Evolutionary conservation across 2,797 vertebrate genomes (phyloP), one percentile per base, ranked within the genome.

Genomic region (Lemur catta): DNA sequence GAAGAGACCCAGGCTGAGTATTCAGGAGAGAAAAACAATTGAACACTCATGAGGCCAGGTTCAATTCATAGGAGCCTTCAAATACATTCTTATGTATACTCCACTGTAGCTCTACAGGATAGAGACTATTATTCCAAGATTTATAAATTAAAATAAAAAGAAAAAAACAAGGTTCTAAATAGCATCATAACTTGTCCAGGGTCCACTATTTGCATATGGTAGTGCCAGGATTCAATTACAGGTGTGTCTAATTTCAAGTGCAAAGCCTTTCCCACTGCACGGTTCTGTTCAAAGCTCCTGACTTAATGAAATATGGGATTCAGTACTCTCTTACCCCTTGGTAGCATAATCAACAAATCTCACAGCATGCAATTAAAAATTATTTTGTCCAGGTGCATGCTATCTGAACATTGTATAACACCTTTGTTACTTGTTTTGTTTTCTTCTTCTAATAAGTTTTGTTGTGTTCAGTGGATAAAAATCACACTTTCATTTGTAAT

Each of bases 321-420:
- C 18, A 69, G 15, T 35, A 13, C 14, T 65, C 10, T 17, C 46
- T 84, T 80, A 71, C 41, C 55, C 69, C 61, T 84, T 85, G 61
- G 35, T n/a, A 75, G 17, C 76, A 81, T 38, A 79, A 82, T 76
- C 63, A 96, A 90, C 57, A 95, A 90, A 93, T 96, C 72, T 94
- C 87, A 81, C 46, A 72, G 55, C 41, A 86, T 38, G 18, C 33
- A 94, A 87, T 90, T 94, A 94, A 91, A 95, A 96, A 33, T 79
- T 48, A 43, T 84, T 95, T 94, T 89, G 18, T 57, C 11, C 78
- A 89, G 26, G 52, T 85, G 22, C 20, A 67, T 89, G 41, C 24
- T 79, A 59, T 81, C 22, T 86, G 48, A 10, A 30, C 38, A 52
- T 6, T 67, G 41, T 52, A 4, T 26, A 35, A 75, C 15, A 86